phyloP scores from a whole-genome alignment of 2,888 invertebrate species.

The Nebria salina region DNA sequence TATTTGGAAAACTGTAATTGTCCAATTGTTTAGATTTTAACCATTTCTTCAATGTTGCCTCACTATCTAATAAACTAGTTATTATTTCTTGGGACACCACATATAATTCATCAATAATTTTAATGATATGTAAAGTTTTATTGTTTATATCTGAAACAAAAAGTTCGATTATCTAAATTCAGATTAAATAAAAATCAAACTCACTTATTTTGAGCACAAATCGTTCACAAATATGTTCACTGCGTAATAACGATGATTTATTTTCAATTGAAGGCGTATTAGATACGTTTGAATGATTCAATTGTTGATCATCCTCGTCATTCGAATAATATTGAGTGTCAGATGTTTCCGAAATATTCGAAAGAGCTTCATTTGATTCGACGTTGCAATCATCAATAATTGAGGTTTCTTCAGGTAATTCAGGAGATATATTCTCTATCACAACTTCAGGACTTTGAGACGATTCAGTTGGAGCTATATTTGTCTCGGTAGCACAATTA shows the following conservation, averaged over 20 bases:
- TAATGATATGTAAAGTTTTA: slow-evolving; percentile 29
- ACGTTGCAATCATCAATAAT: neutral
- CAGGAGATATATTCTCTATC: neutral
- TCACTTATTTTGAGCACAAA: slow-evolving; percentile 24
- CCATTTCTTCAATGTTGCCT: slow-evolving; percentile 24
- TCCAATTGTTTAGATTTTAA: slow-evolving; percentile 18
- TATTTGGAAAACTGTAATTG: slow-evolving; percentile 23
- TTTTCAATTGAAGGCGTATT: slow-evolving; percentile 8
- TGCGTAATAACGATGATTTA: neutral
- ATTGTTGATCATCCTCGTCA: neutral
- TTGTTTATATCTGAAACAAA: slow-evolving; percentile 28
- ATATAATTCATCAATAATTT: slow-evolving; percentile 32
- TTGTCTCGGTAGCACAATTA: too few species aligned
- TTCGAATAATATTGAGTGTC: neutral
- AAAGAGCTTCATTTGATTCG: neutral
- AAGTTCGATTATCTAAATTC: neutral
- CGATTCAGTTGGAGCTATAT: too few species aligned
- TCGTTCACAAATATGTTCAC: slow-evolving; percentile 31
- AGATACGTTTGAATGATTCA: neutral
- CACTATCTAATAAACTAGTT: slow-evolving; percentile 23
- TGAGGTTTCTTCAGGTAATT: neutral
- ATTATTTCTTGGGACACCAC: slow-evolving; percentile 35
- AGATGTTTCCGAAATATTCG: neutral
- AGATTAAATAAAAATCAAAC: slow-evolving; percentile 10
- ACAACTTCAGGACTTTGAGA: neutral